Conservation (phyloP, 2,888 invertebrate species). For the Noctuana brunneofusca region DNA sequence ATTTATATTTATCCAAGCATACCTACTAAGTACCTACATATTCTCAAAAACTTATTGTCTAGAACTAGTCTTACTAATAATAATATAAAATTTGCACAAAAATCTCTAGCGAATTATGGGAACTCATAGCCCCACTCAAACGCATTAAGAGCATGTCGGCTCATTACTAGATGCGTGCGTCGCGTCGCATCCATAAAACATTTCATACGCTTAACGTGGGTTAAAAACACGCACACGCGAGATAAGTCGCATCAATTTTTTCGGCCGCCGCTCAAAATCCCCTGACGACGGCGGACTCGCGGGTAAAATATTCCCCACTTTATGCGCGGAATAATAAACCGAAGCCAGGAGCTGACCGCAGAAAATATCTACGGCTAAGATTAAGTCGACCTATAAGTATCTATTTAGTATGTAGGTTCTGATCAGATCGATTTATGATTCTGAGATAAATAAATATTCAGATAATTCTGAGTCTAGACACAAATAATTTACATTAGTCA, state of each 20-base stretch:
- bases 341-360: conserved; percentile 40
- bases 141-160: conserved; percentile 13
- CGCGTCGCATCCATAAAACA: conserved; percentile 65
- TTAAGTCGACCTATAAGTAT: not conserved
- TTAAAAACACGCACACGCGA: conserved; percentile 57
- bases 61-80: no score
- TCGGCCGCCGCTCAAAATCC: conserved; percentile 70
- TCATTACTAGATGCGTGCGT: conserved; percentile 31
- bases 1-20: no score
- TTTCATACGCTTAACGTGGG: conserved; percentile 55
- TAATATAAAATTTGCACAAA: not conserved
- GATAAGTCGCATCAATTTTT: conserved; percentile 80
- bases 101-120: not conserved
- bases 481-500: no score
- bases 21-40: no score
- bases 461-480: no score
- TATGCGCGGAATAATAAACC: conserved; percentile 73
- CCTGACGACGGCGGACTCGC: conserved; percentile 63
- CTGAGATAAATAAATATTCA: no score
- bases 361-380: not conserved
- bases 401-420: not conserved
- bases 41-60: no score
- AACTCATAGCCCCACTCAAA: not conserved
- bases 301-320: conserved; percentile 73
- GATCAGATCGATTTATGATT: no score